Evolutionary conservation across 2,888 invertebrate species (phyloP).

Genomic region (Baccha elongata): DNA sequence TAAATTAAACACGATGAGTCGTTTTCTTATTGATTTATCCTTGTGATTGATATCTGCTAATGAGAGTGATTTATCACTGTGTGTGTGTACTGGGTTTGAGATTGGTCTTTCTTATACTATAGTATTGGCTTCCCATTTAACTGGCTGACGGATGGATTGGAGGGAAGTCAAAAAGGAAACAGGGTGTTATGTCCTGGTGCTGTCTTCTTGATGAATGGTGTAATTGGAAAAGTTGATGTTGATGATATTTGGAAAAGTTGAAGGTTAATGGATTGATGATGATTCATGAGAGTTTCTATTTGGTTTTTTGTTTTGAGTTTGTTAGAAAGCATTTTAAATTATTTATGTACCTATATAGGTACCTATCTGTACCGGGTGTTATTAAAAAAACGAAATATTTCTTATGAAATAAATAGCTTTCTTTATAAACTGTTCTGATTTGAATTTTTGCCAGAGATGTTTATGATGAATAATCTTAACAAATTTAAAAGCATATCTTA

Average conservation of each 20-base stretch:
- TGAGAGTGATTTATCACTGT: conserved; percentile 72
- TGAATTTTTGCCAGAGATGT: too few relatives aligned
- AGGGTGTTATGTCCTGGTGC: conserved; percentile 62
- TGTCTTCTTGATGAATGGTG: conserved; percentile 70
- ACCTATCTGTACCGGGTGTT: too few relatives aligned
- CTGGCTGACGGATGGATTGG: conserved; percentile 46
- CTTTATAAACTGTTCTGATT: too few relatives aligned
- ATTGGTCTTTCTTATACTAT: conserved; percentile 5
- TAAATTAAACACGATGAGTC: conserved; percentile 73
- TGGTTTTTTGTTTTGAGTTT: not conserved
- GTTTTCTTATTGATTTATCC: conserved; percentile 73
- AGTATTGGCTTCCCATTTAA: conserved; percentile 60
- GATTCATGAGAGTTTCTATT: conserved; percentile 27
- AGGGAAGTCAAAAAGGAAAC: conserved; percentile 53
- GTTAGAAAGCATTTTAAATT: conserved; percentile 9
- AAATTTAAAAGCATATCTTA: too few relatives aligned
- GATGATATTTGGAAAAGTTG: conserved; percentile 54
- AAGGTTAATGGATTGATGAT: conserved; percentile 61
- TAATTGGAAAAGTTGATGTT: conserved; percentile 71
- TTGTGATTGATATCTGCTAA: conserved; percentile 74
- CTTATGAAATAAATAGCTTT: too few relatives aligned
- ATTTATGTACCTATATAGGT: conserved; percentile 5
- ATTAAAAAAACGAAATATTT: too few relatives aligned
- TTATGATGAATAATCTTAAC: too few relatives aligned
- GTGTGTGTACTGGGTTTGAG: conserved; percentile 12